Evolutionary conservation across 2,888 invertebrate genomes (phyloP), one percentile per base, ranked within the genome.

Genomic region (Panorpa germanica): DNA sequence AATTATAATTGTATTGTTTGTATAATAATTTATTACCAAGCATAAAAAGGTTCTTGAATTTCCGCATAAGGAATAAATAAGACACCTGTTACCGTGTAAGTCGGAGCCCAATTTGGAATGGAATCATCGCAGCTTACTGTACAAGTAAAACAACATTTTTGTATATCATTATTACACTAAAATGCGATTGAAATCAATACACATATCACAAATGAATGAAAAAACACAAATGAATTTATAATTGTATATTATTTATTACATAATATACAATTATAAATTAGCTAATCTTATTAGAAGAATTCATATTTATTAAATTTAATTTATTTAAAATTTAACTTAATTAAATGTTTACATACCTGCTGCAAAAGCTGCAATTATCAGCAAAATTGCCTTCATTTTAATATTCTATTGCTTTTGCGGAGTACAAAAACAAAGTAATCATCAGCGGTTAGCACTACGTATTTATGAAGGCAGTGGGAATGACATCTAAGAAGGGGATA

Each of bases 11-110:
- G 11, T 29, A 21, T 9, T 20, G 9, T n/a, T 18, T 25, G 7
- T 22, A 25, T 12, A 12, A 30, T 38, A 12, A 46, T 59, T 63
- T 46, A 67, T n/a, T n/a, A n/a, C 77, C 82, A 91, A 9, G 81
- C 83, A 45, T 69, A 74, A 48, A 95, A 90, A 0, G 91, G 90
- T 50, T 95, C 93, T 14, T 65, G 64, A 28, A 95, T 70, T 57
- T 93, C 93, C 1, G 91, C 91, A 57, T 91, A 95, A 0, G 95
- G 93, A 39, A 95, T 82, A 40, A 65, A 70, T 15, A 93, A 53
- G 4, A 71, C 61, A 4, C 85, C 88, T 45, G 73, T 74, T 0
- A 76, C 74, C 0, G 72, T 70, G 46, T 85, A 83, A 1, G 67
- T 64, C 1, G 61, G 47, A 43, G 65, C 77, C 69, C 83, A 83